These are phyloP conservation scores for Equus przewalskii DNA, from an alignment of 2,113 vertebrate species.

Conservation along the genomic window DNA sequence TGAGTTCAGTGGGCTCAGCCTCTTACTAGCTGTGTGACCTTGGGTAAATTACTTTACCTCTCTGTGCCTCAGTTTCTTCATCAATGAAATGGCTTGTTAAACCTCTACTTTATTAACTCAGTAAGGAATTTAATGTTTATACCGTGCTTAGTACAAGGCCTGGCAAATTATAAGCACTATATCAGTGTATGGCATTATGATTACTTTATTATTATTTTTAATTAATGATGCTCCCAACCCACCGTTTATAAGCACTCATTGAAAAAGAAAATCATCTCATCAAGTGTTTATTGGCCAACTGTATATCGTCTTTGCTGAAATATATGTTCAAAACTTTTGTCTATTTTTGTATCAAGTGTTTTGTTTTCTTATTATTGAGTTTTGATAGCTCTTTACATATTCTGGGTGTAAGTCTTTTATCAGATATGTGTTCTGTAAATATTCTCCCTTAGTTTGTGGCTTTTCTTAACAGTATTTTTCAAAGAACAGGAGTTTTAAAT, in stretches of 20 bases:
- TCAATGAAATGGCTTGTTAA: background rate
- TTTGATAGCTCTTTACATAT: background rate
- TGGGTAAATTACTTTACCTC: background rate
- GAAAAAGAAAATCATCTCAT: background rate
- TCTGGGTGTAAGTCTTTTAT: background rate
- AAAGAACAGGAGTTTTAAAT: background rate
- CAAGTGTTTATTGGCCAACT: background rate
- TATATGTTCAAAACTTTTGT: background rate
- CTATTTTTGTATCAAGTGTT: background rate
- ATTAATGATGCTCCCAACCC: background rate
- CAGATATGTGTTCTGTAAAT: background rate
- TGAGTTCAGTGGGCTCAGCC: background rate
- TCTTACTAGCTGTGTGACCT: background rate
- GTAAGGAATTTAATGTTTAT: background rate
- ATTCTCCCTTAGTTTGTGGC: background rate
- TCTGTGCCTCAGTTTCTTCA: conserved; percentile 2
- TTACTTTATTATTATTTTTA: background rate
- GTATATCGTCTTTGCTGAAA: background rate
- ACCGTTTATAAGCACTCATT: background rate
- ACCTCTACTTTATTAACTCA: background rate
- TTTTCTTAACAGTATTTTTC: background rate
- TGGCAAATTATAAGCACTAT: background rate
- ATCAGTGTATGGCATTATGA: background rate
- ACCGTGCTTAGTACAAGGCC: background rate
- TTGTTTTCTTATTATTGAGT: background rate